These are phyloP conservation scores for Scleropages formosus DNA, from an alignment of 2,797 vertebrate species.

Conservation along the genomic window DNA sequence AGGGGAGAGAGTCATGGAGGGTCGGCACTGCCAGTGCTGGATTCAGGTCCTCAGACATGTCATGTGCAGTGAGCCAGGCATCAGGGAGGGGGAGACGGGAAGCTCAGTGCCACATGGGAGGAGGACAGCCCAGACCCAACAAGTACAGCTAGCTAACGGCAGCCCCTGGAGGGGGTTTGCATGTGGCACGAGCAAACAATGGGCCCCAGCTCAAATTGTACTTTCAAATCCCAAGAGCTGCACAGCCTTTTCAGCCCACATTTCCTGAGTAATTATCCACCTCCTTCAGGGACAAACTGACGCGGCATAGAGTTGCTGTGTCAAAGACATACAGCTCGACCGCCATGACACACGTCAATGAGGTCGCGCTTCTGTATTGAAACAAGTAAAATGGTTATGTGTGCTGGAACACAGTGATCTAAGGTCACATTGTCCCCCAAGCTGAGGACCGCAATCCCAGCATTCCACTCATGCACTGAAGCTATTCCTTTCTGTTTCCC, in stretches of 20 bases:
- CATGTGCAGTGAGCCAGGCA: conserved; percentile 23
- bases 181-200: too few species aligned
- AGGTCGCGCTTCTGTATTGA: too few species aligned
- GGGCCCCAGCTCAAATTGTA: too few species aligned
- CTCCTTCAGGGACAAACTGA: not conserved
- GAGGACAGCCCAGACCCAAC: too few species aligned
- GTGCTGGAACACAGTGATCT: not conserved
- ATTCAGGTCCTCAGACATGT: not conserved
- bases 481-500: not conserved
- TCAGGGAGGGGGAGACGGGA: conserved; percentile 8
- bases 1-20: conserved; percentile 45
- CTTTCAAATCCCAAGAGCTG: too few species aligned
- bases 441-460: not conserved
- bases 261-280: conserved; percentile 16
- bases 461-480: not conserved
- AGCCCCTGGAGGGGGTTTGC: too few species aligned
- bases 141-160: too few species aligned
- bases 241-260: not conserved
- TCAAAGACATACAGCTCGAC: too few species aligned
- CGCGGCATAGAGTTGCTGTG: too few species aligned
- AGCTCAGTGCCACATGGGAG: conserved; percentile 49
- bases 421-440: not conserved
- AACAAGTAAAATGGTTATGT: too few species aligned
- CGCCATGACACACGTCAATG: too few species aligned
- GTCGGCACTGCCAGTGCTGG: conserved; percentile 18